phyloP scores from a whole-genome alignment of 2,113 vertebrate species.

The Albula goreensis region DNA sequence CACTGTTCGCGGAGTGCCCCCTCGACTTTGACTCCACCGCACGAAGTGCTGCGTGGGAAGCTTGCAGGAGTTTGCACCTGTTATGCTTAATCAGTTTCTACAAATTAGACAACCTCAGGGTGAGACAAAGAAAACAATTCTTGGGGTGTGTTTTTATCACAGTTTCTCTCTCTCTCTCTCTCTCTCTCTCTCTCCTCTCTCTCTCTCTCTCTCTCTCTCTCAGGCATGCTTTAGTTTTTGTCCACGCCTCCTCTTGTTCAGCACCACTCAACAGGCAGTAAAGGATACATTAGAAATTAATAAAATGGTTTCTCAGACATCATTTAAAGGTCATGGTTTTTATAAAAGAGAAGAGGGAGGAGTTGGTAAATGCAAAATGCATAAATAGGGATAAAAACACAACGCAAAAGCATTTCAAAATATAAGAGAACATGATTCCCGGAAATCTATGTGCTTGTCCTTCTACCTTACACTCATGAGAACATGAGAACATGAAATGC shows the following conservation, averaged over 20 bases:
- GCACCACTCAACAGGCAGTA: not conserved
- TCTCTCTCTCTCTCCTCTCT: not conserved
- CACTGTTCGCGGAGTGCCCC: not conserved
- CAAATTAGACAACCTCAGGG: slow-evolving; percentile 21
- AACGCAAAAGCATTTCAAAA: not conserved
- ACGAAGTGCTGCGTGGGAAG: slow-evolving; percentile 7
- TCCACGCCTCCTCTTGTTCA: not conserved
- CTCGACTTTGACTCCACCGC: not conserved
- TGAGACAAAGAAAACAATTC: slow-evolving; percentile 1
- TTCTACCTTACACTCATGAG: no score
- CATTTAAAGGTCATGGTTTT: slow-evolving; percentile 2
- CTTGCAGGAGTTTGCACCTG: not conserved
- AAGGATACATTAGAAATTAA: not conserved
- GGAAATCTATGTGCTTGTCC: not conserved
- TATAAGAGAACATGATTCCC: not conserved
- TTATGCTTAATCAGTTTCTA: slow-evolving; percentile 18
- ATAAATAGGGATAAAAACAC: not conserved
- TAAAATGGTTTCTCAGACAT: not conserved
- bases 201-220: not conserved
- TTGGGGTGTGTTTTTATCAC: not conserved
- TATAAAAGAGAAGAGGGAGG: not conserved
- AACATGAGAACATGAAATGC: no score
- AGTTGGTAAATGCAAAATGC: not conserved
- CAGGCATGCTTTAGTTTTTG: not conserved
- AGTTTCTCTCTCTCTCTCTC: not conserved